These are phyloP conservation scores for Lophius piscatorius DNA, from an alignment of 2,113 vertebrate genomes.

Conservation along the genomic window DNA sequence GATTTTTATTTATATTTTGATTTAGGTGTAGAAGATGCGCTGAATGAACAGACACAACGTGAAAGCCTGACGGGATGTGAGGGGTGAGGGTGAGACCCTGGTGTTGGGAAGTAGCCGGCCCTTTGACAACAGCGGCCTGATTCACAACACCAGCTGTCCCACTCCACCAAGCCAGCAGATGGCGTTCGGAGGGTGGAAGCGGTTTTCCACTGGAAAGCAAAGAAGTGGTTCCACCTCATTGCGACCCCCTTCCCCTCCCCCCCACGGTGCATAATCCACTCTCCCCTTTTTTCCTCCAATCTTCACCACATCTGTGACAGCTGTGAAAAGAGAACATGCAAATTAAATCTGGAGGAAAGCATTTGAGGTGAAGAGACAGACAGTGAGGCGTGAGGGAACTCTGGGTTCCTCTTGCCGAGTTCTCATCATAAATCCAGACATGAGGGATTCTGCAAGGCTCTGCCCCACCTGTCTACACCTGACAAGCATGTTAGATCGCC, in stretches of 20 bases:
- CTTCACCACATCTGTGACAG: constrained; percentile 60
- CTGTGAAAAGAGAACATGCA: constrained; percentile 68
- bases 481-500: constrained; percentile 62
- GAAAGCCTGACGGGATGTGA: constrained; percentile 18
- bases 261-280: constrained; percentile 37
- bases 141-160: constrained; percentile 99
- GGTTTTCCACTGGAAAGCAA: constrained; percentile 16
- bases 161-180: constrained; percentile 79
- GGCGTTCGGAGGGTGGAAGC: constrained; percentile 36
- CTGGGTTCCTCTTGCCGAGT: constrained; percentile 41
- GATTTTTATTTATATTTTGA: too few species aligned
- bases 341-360: constrained; percentile 58
- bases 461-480: constrained; percentile 61
- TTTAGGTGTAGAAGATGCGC: neutral
- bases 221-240: constrained; percentile 62
- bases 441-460: constrained; percentile 49
- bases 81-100: constrained; percentile 87
- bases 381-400: constrained; percentile 30
- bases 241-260: too few species aligned
- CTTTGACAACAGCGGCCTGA: constrained; percentile 91
- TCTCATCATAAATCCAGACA: constrained; percentile 45
- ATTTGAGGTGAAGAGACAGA: constrained; percentile 18
- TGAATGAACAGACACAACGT: neutral
- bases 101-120: constrained; percentile 99
- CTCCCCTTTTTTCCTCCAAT: constrained; percentile 48